These are phyloP conservation scores for Manis crassicaudata DNA, from an alignment of 2,797 vertebrate species.

Conservation along the genomic window DNA sequence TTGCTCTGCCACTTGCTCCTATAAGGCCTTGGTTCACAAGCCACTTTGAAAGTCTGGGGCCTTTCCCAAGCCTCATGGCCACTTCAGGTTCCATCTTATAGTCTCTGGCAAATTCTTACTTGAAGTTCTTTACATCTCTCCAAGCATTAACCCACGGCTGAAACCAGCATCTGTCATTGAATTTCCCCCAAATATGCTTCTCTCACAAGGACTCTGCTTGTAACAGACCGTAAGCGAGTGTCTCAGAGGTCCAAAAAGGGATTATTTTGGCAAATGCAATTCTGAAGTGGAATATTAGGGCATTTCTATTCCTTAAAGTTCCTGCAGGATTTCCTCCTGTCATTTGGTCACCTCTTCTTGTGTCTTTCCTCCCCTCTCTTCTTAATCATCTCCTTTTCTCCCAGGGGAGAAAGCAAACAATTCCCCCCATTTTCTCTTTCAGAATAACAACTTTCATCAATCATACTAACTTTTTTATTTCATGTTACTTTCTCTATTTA, in stretches of 20 bases:
- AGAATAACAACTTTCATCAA: neutral
- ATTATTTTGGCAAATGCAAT: constrained; percentile 2
- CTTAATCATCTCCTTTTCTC: neutral
- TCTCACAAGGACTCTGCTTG: neutral
- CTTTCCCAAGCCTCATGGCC: neutral
- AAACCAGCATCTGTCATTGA: neutral
- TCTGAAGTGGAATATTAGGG: neutral
- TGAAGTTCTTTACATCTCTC: neutral
- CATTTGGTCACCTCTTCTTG: neutral
- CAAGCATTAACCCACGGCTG: neutral
- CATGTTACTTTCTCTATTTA: neutral
- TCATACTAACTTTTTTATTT: neutral
- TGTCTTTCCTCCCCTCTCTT: neutral
- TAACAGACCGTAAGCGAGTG: neutral
- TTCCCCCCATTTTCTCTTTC: neutral
- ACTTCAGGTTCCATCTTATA: neutral
- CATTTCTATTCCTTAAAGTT: neutral
- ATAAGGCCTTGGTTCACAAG: neutral
- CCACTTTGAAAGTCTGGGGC: neutral
- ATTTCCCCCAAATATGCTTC: neutral
- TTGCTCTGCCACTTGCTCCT: neutral
- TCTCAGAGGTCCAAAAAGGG: neutral
- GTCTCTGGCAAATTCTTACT: neutral
- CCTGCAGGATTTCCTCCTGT: neutral
- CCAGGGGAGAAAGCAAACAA: constrained; percentile 13